These are phyloP conservation scores for Sylvia borin DNA, from an alignment of 2,797 vertebrate species.

Conservation along the genomic window DNA sequence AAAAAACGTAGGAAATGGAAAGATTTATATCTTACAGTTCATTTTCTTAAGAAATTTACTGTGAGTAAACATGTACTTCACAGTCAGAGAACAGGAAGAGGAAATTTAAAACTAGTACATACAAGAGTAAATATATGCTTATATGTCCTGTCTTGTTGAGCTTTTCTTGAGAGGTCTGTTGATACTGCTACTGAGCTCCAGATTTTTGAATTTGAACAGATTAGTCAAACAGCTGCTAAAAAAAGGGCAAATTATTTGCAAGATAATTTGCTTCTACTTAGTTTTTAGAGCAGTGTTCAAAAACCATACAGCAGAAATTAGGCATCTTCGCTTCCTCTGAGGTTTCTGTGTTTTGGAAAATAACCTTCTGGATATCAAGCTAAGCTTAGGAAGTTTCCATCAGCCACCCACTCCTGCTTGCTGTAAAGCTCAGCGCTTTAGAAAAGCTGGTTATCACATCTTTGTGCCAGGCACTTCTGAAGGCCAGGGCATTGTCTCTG, in stretches of 20 bases:
- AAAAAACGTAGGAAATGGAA: not conserved
- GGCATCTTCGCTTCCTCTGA: not conserved
- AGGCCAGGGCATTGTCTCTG: fast-evolving
- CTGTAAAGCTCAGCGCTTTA: not conserved
- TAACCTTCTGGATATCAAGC: not conserved
- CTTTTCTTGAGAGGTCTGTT: not conserved
- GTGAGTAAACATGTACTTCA: not conserved
- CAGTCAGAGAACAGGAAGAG: not conserved
- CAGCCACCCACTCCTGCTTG: not conserved
- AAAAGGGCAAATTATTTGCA: not conserved
- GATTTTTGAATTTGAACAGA: not conserved
- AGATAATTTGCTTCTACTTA: not conserved
- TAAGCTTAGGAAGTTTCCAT: not conserved
- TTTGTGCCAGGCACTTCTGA: not conserved
- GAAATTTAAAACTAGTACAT: not conserved
- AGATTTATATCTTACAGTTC: not conserved
- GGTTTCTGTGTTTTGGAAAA: not conserved
- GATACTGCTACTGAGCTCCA: not conserved
- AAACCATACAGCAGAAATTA: not conserved
- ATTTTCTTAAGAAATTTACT: not conserved
- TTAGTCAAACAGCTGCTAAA: not conserved
- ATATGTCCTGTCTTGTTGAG: not conserved
- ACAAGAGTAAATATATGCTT: not conserved
- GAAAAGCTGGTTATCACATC: not conserved
- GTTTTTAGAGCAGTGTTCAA: not conserved